Base-by-base conservation (phyloP, 2,113 vertebrate species). In the Falcunculus frontatus region DNA sequence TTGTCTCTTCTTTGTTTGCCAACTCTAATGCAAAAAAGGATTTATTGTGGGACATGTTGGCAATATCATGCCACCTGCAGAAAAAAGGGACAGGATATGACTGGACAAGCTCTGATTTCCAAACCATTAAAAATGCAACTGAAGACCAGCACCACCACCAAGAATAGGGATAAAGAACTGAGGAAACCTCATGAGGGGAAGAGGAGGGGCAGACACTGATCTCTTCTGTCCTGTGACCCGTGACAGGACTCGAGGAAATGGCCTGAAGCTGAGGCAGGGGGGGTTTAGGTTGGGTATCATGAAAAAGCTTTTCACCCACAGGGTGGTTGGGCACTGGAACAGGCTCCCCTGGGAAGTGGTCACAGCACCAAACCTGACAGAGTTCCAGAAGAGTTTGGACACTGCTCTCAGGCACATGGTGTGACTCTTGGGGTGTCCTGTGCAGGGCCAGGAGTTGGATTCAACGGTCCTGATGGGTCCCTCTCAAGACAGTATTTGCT, bases 11-110 rank as follows among this genome's bases (percentile, higher is more conserved):
- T 98, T 99, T 99, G 97, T 98, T 99, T 78, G 98, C 94, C 83
- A 99, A 96, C 97, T 99, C 99, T 97, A 99, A 96, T 4, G 99
- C 98, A 7, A 99, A 99, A 96, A 99, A 99, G 47, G 99, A 99
- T 98, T 99, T 99, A 97, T 99, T 99, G 97, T 99, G 99, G 96
- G 98, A 99, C 99, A 99, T 99, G 97, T 99, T 99, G 86, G 99
- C 99, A 96, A 99, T 99, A 95, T 99, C 99, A 84, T 99, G 98
- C 99, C 99, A 99, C 98, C 99, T 99, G 76, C 17, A 90, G 55
- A 96, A 84, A 97, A 96, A 93, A 91, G 90, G 64, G 52, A 93
- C 26, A 83, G 64, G 62, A 83, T 18, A 29, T 57, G 55, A 89
- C 30, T 50, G 16, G 33, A 41, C 33, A 68, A 88, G 26, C 44